Base-by-base conservation (phyloP, 1,140 invertebrate genomes). In the Olivierus martensii region DNA sequence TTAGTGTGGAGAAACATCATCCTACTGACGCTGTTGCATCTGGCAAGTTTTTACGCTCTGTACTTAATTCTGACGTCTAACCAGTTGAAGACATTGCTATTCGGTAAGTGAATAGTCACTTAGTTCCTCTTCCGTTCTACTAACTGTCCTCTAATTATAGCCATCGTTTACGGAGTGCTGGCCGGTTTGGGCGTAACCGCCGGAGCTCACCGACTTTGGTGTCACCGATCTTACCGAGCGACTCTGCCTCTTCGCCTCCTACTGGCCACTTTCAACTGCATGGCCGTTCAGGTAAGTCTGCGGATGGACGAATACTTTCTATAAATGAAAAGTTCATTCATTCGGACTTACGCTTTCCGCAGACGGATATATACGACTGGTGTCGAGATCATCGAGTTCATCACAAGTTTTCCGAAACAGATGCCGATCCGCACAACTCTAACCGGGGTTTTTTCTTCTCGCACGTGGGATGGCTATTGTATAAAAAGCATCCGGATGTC, bases 371-470 rank as follows among this genome's bases (percentile, higher is more conserved):
- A 15, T 80, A 83, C 52, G 89, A 93, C 66, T 97, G 92, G 92
- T 77, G 81, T 0, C 75, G 91, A 53, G 91, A 96, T 68, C 93
- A 97, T 70, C 76, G 93, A 59, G 85, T 94, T 56, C 93, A 97
- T 67, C 92, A 96, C 72, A 96, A 96, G 67, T 96, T 82, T 71
- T 86, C 83, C 7, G 92, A 96, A 69, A 96, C 93, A 0, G 79
- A 95, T 69, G 92, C 90, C 3, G 92, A 97, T 71, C 92, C 93
- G 0, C 90, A 96, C 63, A 95, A 96, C 68, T 86, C 89, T 2
- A 89, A 77, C 7, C 75, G 91, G 12, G 93, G 92, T 3, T 94
- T 96, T 71, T 96, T 97, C 75, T 97, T 96, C 69, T 77, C 92
- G 1, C 93, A 97, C 64, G 76, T 95, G 46, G 92, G 93, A 11